Conservation (phyloP, 1,140 invertebrate species). For the Galleria mellonella region DNA sequence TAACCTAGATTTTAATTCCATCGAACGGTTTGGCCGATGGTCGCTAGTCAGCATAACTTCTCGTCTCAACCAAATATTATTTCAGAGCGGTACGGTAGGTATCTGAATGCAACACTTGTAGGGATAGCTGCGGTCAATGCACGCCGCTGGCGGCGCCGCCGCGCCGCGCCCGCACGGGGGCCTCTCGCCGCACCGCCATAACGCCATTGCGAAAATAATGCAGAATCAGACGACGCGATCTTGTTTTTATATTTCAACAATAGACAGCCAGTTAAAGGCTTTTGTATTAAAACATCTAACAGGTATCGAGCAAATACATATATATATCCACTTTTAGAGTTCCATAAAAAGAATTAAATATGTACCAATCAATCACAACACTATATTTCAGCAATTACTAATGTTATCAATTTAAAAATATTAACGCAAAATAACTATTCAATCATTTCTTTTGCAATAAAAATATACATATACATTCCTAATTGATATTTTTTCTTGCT, state of each 20-base stretch:
- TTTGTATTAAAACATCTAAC: slow-evolving; percentile 6
- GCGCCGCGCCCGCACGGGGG: slow-evolving; percentile 11
- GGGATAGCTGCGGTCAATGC: slow-evolving; percentile 34
- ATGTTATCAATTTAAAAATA: too few species aligned
- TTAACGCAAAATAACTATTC: too few species aligned
- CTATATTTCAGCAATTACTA: too few species aligned
- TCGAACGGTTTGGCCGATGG: too few species aligned
- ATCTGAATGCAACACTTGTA: slow-evolving; percentile 6
- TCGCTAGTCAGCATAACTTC: background rate
- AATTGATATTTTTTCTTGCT: too few species aligned
- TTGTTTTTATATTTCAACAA: slow-evolving; percentile 31
- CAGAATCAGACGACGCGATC: slow-evolving; percentile 25
- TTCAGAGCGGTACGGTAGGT: background rate
- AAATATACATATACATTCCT: too few species aligned
- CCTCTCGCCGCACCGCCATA: slow-evolving; percentile 22
- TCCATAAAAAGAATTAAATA: too few species aligned
- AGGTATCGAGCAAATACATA: too few species aligned
- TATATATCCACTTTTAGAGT: too few species aligned
- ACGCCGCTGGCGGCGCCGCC: slow-evolving; percentile 27
- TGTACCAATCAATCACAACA: too few species aligned
- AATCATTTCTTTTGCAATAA: too few species aligned
- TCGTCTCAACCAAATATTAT: slow-evolving; percentile 1
- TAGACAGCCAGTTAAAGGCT: background rate
- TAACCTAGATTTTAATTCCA: too few species aligned
- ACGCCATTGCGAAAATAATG: slow-evolving; percentile 44